Evolutionary conservation across 2,797 vertebrate genomes (phyloP).

Genomic region (Sebastes vulpes): DNA sequence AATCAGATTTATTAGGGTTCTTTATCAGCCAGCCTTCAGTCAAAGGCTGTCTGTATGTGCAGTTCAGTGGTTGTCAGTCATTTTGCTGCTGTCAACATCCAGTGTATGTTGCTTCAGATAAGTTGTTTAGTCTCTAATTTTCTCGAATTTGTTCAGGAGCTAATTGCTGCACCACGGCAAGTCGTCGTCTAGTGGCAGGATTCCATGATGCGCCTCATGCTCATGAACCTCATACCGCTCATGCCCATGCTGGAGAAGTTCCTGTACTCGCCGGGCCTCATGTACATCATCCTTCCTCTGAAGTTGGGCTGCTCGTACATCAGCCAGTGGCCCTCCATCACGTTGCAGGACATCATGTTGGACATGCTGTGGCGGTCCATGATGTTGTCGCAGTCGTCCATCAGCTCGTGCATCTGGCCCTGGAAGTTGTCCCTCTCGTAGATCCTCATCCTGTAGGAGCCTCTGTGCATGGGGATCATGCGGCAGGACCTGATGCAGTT

Average conservation of each 20-base stretch:
- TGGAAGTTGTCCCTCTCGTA: constrained; percentile 59
- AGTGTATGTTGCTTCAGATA: background rate
- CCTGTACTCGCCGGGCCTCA: constrained; percentile 65
- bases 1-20: constrained; percentile 14
- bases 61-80: background rate
- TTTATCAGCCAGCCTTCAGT: background rate
- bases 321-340: constrained; percentile 67
- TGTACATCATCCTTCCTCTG: constrained; percentile 62
- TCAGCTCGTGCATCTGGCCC: constrained; percentile 57
- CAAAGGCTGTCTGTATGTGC: background rate
- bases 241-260: constrained; percentile 52
- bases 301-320: constrained; percentile 64
- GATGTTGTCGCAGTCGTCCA: constrained; percentile 53
- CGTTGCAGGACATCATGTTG: constrained; percentile 64
- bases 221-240: constrained; percentile 36
- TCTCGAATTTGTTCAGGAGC: background rate
- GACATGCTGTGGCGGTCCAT: constrained; percentile 51
- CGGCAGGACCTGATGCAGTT: constrained; percentile 57
- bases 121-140: background rate
- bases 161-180: background rate
- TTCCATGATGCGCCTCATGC: constrained; percentile 60
- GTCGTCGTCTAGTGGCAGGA: constrained; percentile 44
- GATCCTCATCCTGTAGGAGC: constrained; percentile 57
- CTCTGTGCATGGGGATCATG: constrained; percentile 59
- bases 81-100: background rate